Evolutionary conservation across 1,140 invertebrate species (phyloP).

Genomic region (Aphelinus atriplicis): DNA sequence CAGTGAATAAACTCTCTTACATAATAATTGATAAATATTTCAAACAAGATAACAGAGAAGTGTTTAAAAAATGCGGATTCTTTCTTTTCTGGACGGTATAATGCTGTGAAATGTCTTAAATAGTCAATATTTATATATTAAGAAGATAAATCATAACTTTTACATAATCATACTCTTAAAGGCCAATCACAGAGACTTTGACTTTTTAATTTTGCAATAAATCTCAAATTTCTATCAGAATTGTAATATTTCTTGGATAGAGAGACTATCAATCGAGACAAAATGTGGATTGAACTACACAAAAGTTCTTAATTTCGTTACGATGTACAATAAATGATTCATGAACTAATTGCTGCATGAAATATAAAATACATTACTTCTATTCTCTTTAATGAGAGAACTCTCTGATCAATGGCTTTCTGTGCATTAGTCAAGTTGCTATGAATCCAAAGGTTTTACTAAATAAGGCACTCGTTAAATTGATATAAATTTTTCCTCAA

Average conservation of each 20-base stretch:
- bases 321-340: constrained; percentile 15
- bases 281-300: not conserved
- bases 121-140: not conserved
- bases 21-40: not conserved
- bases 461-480: constrained; percentile 24
- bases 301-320: constrained; percentile 14
- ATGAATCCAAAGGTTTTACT: not conserved
- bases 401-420: constrained; percentile 1
- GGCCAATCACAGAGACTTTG: no score
- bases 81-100: not conserved
- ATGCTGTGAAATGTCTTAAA: not conserved
- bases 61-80: not conserved
- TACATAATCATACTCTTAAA: no score
- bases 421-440: not conserved
- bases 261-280: constrained; percentile 6
- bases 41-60: not conserved
- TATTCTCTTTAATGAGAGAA: not conserved
- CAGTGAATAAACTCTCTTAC: not conserved
- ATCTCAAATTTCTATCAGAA: no score
- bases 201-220: no score
- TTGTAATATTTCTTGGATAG: not conserved
- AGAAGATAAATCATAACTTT: no score
- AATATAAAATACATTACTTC: constrained; percentile 18
- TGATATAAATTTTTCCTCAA: not conserved
- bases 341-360: constrained; percentile 24